phyloP scores from a whole-genome alignment of 1,140 invertebrate species.

The Arion vulgaris region DNA sequence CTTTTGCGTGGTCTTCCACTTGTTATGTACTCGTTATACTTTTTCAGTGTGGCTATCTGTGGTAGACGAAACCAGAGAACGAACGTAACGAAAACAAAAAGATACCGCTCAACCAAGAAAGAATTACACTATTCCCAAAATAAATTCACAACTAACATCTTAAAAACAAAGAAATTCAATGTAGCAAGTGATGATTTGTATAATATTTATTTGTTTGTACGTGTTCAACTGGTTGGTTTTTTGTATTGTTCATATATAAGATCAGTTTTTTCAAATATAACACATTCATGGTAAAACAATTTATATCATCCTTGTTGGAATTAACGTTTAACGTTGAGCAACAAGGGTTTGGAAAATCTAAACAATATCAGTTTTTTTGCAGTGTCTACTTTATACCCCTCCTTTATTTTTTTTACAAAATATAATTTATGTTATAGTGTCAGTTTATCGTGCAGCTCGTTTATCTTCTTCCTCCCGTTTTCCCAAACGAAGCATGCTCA shows the following conservation, averaged over 20 bases:
- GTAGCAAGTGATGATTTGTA: background rate
- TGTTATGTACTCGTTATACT: too few species aligned
- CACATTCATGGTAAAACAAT: background rate
- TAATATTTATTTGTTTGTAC: background rate
- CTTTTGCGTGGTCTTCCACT: too few species aligned
- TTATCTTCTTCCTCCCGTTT: too few species aligned
- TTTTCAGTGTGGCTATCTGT: too few species aligned
- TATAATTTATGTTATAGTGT: conserved; percentile 33
- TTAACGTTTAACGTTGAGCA: background rate
- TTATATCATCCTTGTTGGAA: background rate
- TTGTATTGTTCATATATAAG: background rate
- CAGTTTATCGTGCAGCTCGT: conserved; percentile 48
- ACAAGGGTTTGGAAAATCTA: background rate
- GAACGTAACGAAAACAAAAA: too few species aligned
- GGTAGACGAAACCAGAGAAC: too few species aligned
- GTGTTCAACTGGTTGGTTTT: background rate
- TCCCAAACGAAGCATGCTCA: conserved; percentile 52
- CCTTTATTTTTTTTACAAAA: background rate
- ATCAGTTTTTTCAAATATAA: background rate
- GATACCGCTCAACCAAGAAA: too few species aligned
- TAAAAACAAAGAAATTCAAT: background rate
- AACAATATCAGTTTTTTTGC: background rate
- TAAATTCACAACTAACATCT: too few species aligned
- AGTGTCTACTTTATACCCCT: background rate
- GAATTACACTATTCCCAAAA: too few species aligned